Conservation (phyloP, 2,797 vertebrate genomes). For the Triplophysa yarkandensis region DNA sequence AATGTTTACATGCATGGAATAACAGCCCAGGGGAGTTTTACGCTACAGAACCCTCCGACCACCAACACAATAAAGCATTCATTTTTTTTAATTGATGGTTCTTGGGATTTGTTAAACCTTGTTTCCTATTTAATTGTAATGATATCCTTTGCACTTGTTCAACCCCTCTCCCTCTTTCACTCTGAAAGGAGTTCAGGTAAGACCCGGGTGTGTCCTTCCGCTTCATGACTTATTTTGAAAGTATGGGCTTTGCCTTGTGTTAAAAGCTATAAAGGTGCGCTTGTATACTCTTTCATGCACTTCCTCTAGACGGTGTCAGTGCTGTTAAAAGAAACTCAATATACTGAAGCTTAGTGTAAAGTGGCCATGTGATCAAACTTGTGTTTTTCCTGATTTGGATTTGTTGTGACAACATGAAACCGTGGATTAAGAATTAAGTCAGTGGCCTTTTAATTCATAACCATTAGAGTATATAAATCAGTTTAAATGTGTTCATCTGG, state of each 20-base stretch:
- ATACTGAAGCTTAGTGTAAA: conserved; percentile 63
- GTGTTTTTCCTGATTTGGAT: conserved; percentile 46
- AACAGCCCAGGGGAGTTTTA: conserved; percentile 62
- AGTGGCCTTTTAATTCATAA: neutral
- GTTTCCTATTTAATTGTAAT: conserved; percentile 77
- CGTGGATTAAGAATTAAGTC: conserved; percentile 20
- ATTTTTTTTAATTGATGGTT: conserved; percentile 72
- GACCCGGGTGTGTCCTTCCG: conserved; percentile 80
- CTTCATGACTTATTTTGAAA: conserved; percentile 75
- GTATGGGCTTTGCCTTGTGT: conserved; percentile 77
- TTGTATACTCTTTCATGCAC: conserved; percentile 71
- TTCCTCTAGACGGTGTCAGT: conserved; percentile 63
- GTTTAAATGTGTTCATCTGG: neutral
- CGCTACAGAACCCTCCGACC: conserved; percentile 67
- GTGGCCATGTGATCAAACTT: conserved; percentile 51
- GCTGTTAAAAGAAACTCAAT: conserved; percentile 66
- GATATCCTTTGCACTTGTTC: conserved; percentile 75
- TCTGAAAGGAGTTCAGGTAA: conserved; percentile 74
- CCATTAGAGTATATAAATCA: conserved; percentile 7
- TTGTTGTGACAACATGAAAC: conserved; percentile 54
- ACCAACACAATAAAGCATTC: conserved; percentile 77
- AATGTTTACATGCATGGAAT: conserved; percentile 56
- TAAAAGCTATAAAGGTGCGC: conserved; percentile 68
- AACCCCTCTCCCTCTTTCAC: conserved; percentile 59
- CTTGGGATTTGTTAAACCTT: conserved; percentile 73